These are phyloP conservation scores for Enoplosus armatus DNA, from an alignment of 2,797 vertebrate species.

Conservation along the genomic window DNA sequence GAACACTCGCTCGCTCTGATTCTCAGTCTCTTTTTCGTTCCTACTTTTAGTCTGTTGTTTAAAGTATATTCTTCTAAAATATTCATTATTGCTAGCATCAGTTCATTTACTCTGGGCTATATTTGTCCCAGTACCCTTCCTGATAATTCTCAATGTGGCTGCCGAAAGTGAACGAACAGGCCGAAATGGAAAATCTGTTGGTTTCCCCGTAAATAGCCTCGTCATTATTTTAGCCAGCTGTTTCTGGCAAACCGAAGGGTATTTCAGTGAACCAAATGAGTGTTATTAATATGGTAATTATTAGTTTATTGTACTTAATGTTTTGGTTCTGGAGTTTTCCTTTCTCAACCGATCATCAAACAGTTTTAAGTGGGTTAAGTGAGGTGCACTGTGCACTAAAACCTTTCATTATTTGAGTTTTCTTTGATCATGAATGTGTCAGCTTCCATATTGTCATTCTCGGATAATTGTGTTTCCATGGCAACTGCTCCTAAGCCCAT, in stretches of 20 bases:
- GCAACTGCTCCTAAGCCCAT: background rate
- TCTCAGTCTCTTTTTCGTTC: constrained; percentile 10
- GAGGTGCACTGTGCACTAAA: background rate
- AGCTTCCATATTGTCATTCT: background rate
- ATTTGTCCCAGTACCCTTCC: constrained; percentile 21
- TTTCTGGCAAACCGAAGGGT: background rate
- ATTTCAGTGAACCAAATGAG: background rate
- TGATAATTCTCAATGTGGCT: constrained; percentile 30
- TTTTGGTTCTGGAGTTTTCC: background rate
- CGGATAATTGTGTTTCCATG: background rate
- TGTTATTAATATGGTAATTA: background rate
- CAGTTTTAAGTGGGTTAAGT: background rate
- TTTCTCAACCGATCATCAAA: background rate
- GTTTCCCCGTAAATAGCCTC: constrained; percentile 9
- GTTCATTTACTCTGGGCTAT: constrained; percentile 27
- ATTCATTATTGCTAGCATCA: constrained; percentile 46
- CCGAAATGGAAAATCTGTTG: background rate
- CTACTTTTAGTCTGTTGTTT: constrained; percentile 42
- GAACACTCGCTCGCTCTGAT: background rate
- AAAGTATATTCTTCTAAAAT: constrained; percentile 44
- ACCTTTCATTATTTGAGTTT: constrained; percentile 15
- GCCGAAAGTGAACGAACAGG: constrained; percentile 9
- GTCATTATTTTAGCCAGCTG: background rate
- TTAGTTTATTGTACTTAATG: background rate
- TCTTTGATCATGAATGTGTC: constrained; percentile 20